Evolutionary conservation across 1,140 invertebrate species (phyloP).

Genomic region (Octopus sinensis): DNA sequence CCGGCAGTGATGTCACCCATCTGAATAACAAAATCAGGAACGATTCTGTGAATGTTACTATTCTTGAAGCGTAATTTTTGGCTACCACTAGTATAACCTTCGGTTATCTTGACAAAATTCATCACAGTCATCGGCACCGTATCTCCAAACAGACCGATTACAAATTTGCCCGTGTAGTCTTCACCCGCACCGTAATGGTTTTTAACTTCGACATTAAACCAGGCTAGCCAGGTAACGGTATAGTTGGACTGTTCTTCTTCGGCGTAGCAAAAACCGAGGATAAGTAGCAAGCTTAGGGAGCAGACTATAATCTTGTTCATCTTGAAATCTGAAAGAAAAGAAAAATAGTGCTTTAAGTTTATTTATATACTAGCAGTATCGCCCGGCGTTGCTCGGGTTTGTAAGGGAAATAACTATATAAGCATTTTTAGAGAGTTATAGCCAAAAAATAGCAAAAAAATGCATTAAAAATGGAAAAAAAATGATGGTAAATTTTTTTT

Average conservation of each 20-base stretch:
- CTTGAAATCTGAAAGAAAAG: not conserved
- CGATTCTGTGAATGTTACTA: conserved; percentile 52
- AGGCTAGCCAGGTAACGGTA: conserved; percentile 50
- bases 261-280: not conserved
- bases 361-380: not conserved
- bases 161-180: conserved; percentile 42
- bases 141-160: conserved; percentile 56
- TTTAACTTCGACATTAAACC: conserved; percentile 50
- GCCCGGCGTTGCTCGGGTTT: no score
- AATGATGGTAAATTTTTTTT: no score
- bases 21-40: conserved; percentile 58
- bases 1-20: conserved; percentile 57
- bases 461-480: no score
- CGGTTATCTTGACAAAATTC: conserved; percentile 53
- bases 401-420: no score
- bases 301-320: not conserved
- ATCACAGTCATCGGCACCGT: conserved; percentile 53
- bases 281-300: not conserved
- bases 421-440: no score
- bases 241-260: conserved; percentile 27
- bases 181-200: conserved; percentile 47
- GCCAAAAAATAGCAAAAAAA: no score
- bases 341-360: not conserved
- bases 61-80: conserved; percentile 44
- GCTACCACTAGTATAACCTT: conserved; percentile 48